A percentile compares a stretch with the other conserved stretches of the same genome.
Evolutionary conservation across 2,113 vertebrate species (phyloP).

Genomic region (Ammodytes dubius): DNA sequence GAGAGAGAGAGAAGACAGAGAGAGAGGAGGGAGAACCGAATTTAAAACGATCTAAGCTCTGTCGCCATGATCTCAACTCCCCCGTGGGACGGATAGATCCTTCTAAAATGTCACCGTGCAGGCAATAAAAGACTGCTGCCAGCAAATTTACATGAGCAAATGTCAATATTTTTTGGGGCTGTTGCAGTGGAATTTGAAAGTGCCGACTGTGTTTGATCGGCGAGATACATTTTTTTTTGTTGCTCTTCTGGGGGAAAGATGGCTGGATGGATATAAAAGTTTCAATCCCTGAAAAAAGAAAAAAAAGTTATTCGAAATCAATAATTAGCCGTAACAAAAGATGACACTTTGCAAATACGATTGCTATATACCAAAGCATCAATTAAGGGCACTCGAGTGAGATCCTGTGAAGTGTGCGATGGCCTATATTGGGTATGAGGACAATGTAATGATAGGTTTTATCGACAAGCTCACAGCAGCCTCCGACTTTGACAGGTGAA

Average conservation of each 20-base stretch:
- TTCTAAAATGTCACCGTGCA: slow-evolving; percentile 72
- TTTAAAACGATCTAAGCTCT: slow-evolving; percentile 38
- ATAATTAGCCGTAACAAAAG: slow-evolving; percentile 14
- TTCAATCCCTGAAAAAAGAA: neutral
- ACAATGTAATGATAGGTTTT: slow-evolving; percentile 41
- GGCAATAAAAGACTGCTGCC: slow-evolving; percentile 59
- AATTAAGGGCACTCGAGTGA: slow-evolving; percentile 15
- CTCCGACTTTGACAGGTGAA: slow-evolving; percentile 24
- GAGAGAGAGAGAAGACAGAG: too few species aligned
- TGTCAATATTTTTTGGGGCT: slow-evolving; percentile 60
- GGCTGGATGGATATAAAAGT: neutral
- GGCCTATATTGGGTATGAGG: neutral
- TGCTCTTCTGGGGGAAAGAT: neutral
- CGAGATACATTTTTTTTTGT: neutral
- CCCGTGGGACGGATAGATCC: slow-evolving; percentile 41
- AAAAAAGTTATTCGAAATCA: neutral
- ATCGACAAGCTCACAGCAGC: neutral
- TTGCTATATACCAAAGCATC: slow-evolving; percentile 21
- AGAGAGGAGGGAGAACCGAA: neutral
- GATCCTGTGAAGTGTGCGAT: slow-evolving; percentile 12
- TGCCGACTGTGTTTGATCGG: slow-evolving; percentile 23
- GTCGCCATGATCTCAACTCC: slow-evolving; percentile 49
- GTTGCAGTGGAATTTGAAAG: slow-evolving; percentile 16
- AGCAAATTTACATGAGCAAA: slow-evolving; percentile 76
- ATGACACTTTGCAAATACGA: slow-evolving; percentile 32